These are phyloP conservation scores for Poeciliopsis occidentalis DNA, from an alignment of 2,113 vertebrate species.

Conservation along the genomic window DNA sequence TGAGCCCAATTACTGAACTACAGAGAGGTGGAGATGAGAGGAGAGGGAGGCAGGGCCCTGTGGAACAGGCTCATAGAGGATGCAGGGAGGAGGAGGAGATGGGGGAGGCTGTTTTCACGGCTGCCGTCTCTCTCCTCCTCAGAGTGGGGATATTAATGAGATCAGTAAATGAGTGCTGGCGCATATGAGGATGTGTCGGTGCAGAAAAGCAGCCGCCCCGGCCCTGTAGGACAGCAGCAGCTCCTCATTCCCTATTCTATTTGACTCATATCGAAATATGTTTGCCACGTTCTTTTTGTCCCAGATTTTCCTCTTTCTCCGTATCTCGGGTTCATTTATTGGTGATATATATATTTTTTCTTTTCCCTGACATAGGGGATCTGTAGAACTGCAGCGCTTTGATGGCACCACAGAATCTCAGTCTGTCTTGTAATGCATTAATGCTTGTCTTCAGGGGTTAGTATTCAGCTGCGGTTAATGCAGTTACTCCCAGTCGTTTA, in stretches of 20 bases:
- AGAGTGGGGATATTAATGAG: constrained; percentile 79
- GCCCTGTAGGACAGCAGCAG: constrained; percentile 69
- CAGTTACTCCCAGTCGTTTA: constrained; percentile 64
- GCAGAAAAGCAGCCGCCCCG: constrained; percentile 66
- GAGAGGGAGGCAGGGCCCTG: constrained; percentile 55
- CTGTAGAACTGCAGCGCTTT: constrained; percentile 63
- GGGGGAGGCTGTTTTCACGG: constrained; percentile 53
- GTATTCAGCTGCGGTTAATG: constrained; percentile 51
- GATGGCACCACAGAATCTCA: constrained; percentile 56
- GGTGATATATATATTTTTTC: constrained; percentile 75
- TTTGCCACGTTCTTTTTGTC: constrained; percentile 69
- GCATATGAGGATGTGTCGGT: constrained; percentile 68
- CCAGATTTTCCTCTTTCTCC: constrained; percentile 70
- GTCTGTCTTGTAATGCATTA: constrained; percentile 61
- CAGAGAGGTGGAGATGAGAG: constrained; percentile 68
- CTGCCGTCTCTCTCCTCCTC: constrained; percentile 68
- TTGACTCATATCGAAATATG: constrained; percentile 67
- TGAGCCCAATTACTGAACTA: constrained; percentile 83
- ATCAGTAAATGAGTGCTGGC: constrained; percentile 82
- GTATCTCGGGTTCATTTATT: constrained; percentile 79
- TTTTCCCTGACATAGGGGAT: constrained; percentile 60
- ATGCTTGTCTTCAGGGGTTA: constrained; percentile 65
- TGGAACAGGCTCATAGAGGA: constrained; percentile 53
- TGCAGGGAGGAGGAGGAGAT: constrained; percentile 44
- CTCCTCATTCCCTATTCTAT: constrained; percentile 79